Base-by-base conservation (phyloP, 2,888 invertebrate species). In the Orthosia gracilis region DNA sequence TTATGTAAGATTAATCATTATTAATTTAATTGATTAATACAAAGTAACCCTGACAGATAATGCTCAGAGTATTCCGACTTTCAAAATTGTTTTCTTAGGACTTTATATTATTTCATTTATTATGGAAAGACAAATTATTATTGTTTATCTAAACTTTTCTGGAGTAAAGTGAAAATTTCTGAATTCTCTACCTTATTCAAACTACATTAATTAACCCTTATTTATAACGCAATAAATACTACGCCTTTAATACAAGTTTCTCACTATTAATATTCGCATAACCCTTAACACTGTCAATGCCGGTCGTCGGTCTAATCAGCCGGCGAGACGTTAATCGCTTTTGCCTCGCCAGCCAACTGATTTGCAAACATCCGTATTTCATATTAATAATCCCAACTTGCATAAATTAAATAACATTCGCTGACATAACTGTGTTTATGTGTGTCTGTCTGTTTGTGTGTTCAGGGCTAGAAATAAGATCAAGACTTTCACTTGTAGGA, bases 331-430 rank as follows among this genome's bases (percentile, higher is more conserved):
- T 65, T 78, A 85, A 80, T 75, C 73, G 85, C 18, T 47, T 64
- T 69, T 65, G 59, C 69, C 71, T 73, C 66, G 61, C 69, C 65
- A 68, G n/a, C 76, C 40, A 45, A 79, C 69, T 59, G 80, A 74
- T 69, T 85, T 68, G 69, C 75, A 72, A 75, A 65, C 61, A 75
- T 81, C 78, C 78, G 85, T 78, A 74, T 78, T 78, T 81, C 68
- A 76, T 83, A 66, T 73, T 83, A 77, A 74, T 84, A 85, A 81
- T 81, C 76, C 52, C 31, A 69, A 77, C 70, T 77, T 73, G 82
- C 62, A 75, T 84, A 81, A 62, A 82, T 84, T 81, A 84, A 69
- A 65, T 73, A 58, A 68, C 64, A 47, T 58, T 47, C 5, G 69
- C 54, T 55, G 69, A 72, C 52, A 57, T 67, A 79, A 67, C 40